Evolutionary conservation across 2,797 vertebrate species (phyloP).

Genomic region (Muraenolepis orangiensis): DNA sequence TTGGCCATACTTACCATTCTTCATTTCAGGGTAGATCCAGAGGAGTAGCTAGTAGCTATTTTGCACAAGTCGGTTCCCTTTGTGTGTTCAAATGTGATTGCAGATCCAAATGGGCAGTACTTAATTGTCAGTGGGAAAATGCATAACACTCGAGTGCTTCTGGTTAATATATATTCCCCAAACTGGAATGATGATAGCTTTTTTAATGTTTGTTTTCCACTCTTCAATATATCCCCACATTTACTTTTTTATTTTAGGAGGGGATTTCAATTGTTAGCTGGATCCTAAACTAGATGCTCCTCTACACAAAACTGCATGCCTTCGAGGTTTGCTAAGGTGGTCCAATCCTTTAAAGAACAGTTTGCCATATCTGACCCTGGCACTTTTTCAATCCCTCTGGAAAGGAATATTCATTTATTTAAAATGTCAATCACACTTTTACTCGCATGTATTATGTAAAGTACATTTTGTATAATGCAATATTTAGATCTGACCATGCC

Average conservation of each 20-base stretch:
- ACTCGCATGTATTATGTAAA: too few species aligned
- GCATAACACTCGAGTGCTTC: neutral
- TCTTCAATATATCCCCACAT: slow-evolving; percentile 7
- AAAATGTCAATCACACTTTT: neutral
- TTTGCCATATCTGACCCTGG: slow-evolving; percentile 12
- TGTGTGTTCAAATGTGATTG: neutral
- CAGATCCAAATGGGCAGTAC: slow-evolving; percentile 7
- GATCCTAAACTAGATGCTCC: slow-evolving; percentile 10
- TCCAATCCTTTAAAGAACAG: slow-evolving; percentile 14
- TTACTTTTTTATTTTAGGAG: slow-evolving; percentile 6
- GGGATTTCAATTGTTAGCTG: slow-evolving; percentile 14
- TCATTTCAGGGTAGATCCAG: slow-evolving; percentile 7
- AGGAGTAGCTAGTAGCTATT: neutral
- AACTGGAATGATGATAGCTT: slow-evolving; percentile 6
- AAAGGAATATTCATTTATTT: neutral
- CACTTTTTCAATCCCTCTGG: slow-evolving; percentile 15
- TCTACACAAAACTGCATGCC: neutral
- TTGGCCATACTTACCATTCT: slow-evolving; percentile 1
- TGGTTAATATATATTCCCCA: slow-evolving; percentile 4
- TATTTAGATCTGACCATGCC: too few species aligned
- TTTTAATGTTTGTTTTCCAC: neutral
- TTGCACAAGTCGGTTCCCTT: slow-evolving; percentile 5
- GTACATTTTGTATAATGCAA: too few species aligned
- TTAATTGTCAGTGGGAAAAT: slow-evolving; percentile 1
- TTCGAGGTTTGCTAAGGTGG: slow-evolving; percentile 9